These are phyloP conservation scores for Chloroceryle aenea DNA, from an alignment of 2,113 vertebrate species.

Conservation along the genomic window DNA sequence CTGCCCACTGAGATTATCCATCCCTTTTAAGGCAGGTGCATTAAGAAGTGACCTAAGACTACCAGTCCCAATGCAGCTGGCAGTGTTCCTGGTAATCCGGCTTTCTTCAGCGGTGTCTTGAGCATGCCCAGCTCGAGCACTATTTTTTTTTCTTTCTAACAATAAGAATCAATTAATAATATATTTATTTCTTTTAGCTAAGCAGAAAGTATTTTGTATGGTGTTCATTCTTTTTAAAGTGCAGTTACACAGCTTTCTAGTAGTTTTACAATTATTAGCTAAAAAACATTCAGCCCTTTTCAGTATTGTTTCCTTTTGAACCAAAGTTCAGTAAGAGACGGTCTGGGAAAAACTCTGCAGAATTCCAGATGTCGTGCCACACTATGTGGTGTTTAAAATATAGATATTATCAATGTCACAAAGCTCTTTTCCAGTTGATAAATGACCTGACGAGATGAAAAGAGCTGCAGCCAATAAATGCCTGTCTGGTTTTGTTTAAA, in stretches of 20 bases:
- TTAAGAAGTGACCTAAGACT: not conserved
- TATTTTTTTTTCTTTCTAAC: not conserved
- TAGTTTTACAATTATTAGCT: constrained; percentile 13
- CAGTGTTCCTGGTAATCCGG: not conserved
- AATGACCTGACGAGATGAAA: constrained; percentile 6
- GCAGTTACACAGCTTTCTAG: not conserved
- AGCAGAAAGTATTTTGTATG: not conserved
- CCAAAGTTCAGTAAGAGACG: not conserved
- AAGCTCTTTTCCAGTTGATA: not conserved
- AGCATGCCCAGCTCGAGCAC: not conserved
- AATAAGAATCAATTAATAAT: not conserved
- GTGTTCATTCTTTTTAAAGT: not conserved
- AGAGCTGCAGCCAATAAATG: not conserved
- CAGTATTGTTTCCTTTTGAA: not conserved
- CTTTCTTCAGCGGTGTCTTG: not conserved
- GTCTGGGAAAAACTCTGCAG: not conserved
- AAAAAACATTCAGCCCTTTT: not conserved
- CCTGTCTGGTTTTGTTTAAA: not conserved
- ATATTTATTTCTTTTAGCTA: not conserved
- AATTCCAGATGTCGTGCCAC: not conserved
- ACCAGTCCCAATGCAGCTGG: not conserved
- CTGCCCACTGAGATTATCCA: not conserved
- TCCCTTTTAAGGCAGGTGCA: not conserved
- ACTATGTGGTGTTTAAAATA: not conserved
- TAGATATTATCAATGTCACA: not conserved